A percentile compares a stretch with the other conserved stretches of the same genome.
Evolutionary conservation across 2,888 invertebrate species (phyloP).

Genomic region (Dione juno): DNA sequence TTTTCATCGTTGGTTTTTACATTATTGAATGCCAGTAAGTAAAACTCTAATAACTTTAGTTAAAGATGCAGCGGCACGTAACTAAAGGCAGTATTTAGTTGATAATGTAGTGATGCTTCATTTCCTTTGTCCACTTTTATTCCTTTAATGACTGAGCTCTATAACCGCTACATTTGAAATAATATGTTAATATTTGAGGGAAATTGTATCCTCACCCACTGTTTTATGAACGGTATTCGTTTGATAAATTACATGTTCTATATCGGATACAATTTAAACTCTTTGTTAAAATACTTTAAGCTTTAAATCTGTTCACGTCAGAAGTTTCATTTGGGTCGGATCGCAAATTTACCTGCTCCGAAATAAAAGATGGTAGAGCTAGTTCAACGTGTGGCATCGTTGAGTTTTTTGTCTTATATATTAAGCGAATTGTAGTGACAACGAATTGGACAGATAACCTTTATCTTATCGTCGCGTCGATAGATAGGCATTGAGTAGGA

Average conservation of each 20-base stretch:
- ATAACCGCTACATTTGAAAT: conserved; percentile 25
- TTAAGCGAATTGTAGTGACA: conserved; percentile 26
- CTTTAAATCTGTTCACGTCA: conserved; percentile 21
- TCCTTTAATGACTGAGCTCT: conserved; percentile 25
- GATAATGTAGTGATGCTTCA: conserved; percentile 27
- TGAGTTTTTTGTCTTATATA: conserved; percentile 16
- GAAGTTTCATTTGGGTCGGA: conserved; percentile 23
- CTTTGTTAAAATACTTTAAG: conserved; percentile 23
- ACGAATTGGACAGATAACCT: conserved; percentile 4
- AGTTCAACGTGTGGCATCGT: conserved; percentile 25
- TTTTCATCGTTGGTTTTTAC: neutral
- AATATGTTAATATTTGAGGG: conserved; percentile 7
- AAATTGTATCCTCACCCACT: conserved; percentile 4
- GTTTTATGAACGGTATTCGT: conserved; percentile 25
- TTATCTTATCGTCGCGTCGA: conserved; percentile 15
- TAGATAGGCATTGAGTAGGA: neutral
- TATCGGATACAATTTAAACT: conserved; percentile 22
- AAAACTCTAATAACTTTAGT: neutral
- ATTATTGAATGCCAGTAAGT: neutral
- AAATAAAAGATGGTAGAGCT: conserved; percentile 22
- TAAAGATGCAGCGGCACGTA: neutral
- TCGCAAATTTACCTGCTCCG: conserved; percentile 30
- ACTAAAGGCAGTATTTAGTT: conserved; percentile 11
- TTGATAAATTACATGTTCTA: conserved; percentile 14
- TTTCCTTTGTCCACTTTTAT: conserved; percentile 26